Base-by-base conservation (phyloP, 2,888 invertebrate species). In the Pseudanteris insignis region DNA sequence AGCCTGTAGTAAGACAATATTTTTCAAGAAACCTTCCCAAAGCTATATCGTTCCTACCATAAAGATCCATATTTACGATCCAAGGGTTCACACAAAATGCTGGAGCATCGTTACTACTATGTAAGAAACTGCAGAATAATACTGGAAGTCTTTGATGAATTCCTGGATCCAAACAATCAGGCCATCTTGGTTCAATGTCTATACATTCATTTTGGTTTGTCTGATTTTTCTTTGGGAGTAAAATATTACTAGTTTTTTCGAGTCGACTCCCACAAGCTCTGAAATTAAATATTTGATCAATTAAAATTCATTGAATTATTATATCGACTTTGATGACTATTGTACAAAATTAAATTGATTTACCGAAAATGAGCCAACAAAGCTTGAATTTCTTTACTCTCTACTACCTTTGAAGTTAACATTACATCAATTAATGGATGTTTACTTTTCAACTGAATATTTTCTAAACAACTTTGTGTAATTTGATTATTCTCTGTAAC, bases 61-160 rank as follows among this genome's bases (percentile, higher is more conserved):
- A 99, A 82, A 96, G 92, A 73, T 94, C 91, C 95, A 99, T 98
- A 47, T 88, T 88, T 0, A 94, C 90, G 44, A 93, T 87, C 89
- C 92, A 92, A 0, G 95, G 95, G 73, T 91, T 90, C 0, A 94
- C 92, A 77, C 96, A 96, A 76, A 93, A 94, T 53, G 89, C 89
- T 0, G 94, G 93, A 1, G 91, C 88, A 72, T 93, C 91, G 18
- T 86, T 83, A 0, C 65, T 68, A 43, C 43, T 55, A 58, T 85
- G 85, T 64, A 91, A 89, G 75, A 88, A 93, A 75, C 94, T 95
- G 76, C 94, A 96, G 75, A 96, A 91, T 48, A 97, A 83, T 24
- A 98, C 90, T 2, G 92, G 88, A 37, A 98, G 82, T 36, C 89
- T 85, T 81, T 98, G 97, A 75, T 94, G 94, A 77, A 89, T 89